phyloP scores from a whole-genome alignment of 2,888 invertebrate species.

The Philereme transversata region DNA sequence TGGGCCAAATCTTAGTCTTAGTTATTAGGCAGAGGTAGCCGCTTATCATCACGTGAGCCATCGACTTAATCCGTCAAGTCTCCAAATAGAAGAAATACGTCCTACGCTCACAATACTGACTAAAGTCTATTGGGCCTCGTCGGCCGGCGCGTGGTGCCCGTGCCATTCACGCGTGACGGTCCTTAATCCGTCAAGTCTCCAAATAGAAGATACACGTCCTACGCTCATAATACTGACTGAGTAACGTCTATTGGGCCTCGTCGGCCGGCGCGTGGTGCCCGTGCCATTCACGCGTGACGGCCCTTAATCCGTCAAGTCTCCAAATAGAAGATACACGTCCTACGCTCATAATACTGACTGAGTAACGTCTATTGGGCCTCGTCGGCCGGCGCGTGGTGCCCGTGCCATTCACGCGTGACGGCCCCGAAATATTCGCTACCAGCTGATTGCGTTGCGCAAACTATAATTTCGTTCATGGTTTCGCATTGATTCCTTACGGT shows the following conservation, averaged over 20 bases:
- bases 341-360: not conserved
- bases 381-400: constrained; percentile 12
- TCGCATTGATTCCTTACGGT: constrained; percentile 24
- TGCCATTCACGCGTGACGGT: constrained; percentile 53
- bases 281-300: constrained; percentile 53
- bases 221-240: too few species aligned
- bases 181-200: too few species aligned
- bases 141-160: constrained; percentile 19
- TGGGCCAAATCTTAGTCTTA: too few species aligned
- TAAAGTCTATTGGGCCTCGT: too few species aligned
- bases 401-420: constrained; percentile 53
- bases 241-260: too few species aligned
- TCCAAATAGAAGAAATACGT: not conserved
- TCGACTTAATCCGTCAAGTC: too few species aligned
- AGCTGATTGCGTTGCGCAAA: constrained; percentile 46
- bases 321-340: not conserved
- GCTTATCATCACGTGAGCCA: too few species aligned
- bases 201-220: not conserved
- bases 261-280: too few species aligned
- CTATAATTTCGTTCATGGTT: constrained; percentile 42
- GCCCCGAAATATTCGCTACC: constrained; percentile 51
- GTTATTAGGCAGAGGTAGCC: not conserved
- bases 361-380: too few species aligned
- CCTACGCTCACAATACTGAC: too few species aligned
- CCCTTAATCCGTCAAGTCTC: too few species aligned